These are phyloP conservation scores for Notothenia rossii DNA, from an alignment of 2,113 vertebrate species.

Conservation along the genomic window DNA sequence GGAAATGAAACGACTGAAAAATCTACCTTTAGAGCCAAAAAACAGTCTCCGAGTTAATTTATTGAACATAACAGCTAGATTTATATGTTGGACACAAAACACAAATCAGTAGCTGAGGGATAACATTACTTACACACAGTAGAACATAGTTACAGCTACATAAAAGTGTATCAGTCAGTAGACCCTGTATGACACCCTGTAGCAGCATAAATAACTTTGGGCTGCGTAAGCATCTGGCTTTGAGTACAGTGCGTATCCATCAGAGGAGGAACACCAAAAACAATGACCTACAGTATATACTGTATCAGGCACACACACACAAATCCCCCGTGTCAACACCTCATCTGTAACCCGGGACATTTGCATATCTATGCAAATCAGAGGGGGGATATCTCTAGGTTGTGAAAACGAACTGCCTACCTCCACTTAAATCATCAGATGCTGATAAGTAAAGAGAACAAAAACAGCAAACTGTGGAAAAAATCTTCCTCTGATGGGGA, in stretches of 20 bases:
- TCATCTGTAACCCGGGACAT: conserved; percentile 62
- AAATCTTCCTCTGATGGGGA: conserved; percentile 50
- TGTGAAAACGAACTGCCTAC: conserved; percentile 51
- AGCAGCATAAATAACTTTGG: conserved; percentile 58
- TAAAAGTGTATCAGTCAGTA: conserved; percentile 44
- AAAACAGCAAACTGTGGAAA: conserved; percentile 51
- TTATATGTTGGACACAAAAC: conserved; percentile 10
- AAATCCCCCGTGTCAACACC: conserved; percentile 53
- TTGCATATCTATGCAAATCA: conserved; percentile 86
- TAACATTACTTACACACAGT: conserved; percentile 34
- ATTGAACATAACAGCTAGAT: conserved; percentile 21
- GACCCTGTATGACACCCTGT: conserved; percentile 44
- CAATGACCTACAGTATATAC: conserved; percentile 66
- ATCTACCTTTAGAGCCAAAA: neutral
- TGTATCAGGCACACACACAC: conserved; percentile 18
- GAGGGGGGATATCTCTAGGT: conserved; percentile 35
- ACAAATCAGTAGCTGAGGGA: conserved; percentile 35
- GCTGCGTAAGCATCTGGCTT: conserved; percentile 48
- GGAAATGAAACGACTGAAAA: neutral
- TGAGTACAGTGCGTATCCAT: conserved; percentile 63
- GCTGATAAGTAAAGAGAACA: conserved; percentile 56
- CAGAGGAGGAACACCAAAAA: conserved; percentile 51
- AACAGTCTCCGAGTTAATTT: conserved; percentile 19
- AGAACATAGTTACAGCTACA: conserved; percentile 16
- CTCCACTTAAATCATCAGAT: conserved; percentile 62